These are phyloP conservation scores for Perizoma affinitatum DNA, from an alignment of 2,888 invertebrate species.

Conservation along the genomic window DNA sequence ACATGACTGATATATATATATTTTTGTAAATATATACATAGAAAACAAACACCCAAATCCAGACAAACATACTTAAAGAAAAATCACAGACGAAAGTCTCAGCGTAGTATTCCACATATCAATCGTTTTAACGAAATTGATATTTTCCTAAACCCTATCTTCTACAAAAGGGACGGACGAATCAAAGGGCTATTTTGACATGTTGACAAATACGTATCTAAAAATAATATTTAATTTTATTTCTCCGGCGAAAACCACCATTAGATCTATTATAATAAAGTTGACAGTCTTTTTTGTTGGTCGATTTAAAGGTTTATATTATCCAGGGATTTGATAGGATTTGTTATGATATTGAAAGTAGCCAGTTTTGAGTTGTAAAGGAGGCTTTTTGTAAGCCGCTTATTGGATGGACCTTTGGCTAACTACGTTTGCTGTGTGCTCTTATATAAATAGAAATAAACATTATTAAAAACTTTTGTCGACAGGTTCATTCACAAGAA, in stretches of 20 bases:
- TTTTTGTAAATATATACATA: no score
- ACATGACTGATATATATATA: no score
- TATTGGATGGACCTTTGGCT: slow-evolving; percentile 47
- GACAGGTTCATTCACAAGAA: no score
- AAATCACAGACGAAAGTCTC: no score
- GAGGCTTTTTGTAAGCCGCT: slow-evolving; percentile 52
- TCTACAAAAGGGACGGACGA: slow-evolving; percentile 58
- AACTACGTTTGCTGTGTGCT: slow-evolving; percentile 6
- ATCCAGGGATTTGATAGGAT: slow-evolving; percentile 74
- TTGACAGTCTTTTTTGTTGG: slow-evolving; percentile 17
- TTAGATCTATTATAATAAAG: slow-evolving; percentile 25
- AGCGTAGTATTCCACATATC: background rate
- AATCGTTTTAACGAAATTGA: slow-evolving; percentile 66
- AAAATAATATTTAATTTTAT: slow-evolving; percentile 60
- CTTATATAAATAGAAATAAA: background rate
- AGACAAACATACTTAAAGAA: no score
- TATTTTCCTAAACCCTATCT: slow-evolving; percentile 46
- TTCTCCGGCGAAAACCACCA: slow-evolving; percentile 27
- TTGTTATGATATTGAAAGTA: slow-evolving; percentile 68
- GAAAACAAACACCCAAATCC: no score
- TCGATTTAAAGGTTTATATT: slow-evolving; percentile 63
- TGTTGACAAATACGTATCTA: slow-evolving; percentile 76
- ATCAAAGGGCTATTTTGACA: slow-evolving; percentile 81
- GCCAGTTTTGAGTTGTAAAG: slow-evolving; percentile 48
- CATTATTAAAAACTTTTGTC: no score